Base-by-base conservation (phyloP, 2,797 vertebrate genomes). In the Microtus obscurus region DNA sequence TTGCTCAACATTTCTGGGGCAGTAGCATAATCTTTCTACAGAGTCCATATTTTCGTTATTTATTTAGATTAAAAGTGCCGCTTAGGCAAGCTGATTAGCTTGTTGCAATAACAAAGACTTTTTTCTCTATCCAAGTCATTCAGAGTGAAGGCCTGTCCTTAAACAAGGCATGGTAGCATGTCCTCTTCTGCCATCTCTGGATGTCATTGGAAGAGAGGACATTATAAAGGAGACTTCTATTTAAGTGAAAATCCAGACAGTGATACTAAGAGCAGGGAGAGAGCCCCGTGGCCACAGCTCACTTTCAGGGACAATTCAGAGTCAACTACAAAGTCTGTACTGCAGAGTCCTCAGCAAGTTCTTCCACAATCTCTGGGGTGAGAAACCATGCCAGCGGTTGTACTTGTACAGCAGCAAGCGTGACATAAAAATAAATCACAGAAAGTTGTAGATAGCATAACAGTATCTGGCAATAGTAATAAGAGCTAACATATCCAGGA, bases 401-500 rank as follows among this genome's bases (percentile, higher is more conserved):
- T 4, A 74, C 11, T n/a, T 96, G 40, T 59, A 73, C 53, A 56
- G 51, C 29, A 93, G 45, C 37, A 95, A 89, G 10, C 73, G 8
- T 80, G 40, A 63, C 85, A 65, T 61, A 81, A 81, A 94, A 85
- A 6, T 43, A n/a, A 93, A 31, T 77, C 37, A 29, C 1, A 61
- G 21, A 93, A 92, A 40, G 85, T 21, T 40, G 16, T 56, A 63
- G 53, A 43, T 34, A 45, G 59, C 16, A 2, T 40, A 25, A 87
- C 53, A 89, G 37, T 51, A 95, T 17, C 25, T 81, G 51, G 1
- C 2, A 74, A 21, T 81, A 80, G 69, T 86, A 45, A 79, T 89
- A 74, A 83, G 63, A 94, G 13, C 25, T 95, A 37, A 63, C 78
- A 82, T 74, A 56, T 89, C 43, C 89, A 87, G 61, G 16, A 87